Evolutionary conservation across 2,888 invertebrate genomes (phyloP).

Genomic region (Acrocyrtus sp.): DNA sequence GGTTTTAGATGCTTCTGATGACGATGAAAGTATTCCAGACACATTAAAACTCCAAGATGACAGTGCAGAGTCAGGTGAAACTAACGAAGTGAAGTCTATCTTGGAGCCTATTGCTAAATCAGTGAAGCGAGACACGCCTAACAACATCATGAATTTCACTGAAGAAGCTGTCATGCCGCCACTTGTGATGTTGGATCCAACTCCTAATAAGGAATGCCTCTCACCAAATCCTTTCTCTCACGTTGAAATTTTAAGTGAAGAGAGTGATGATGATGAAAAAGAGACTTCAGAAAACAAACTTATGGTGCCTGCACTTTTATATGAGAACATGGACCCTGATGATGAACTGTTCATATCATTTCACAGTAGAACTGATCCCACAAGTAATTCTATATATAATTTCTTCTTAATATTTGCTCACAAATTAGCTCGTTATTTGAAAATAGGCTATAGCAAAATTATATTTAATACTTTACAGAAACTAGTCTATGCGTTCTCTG

Average conservation of each 20-base stretch:
- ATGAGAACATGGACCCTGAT: slow-evolving; percentile 53
- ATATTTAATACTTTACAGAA: slow-evolving; percentile 40
- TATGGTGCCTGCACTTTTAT: not conserved
- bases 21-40: not conserved
- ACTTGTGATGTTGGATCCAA: slow-evolving; percentile 16
- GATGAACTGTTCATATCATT: slow-evolving; percentile 59
- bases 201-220: not conserved
- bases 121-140: not conserved
- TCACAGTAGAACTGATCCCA: slow-evolving; percentile 39
- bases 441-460: not conserved
- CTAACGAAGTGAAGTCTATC: not conserved
- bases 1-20: not conserved
- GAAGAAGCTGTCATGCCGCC: slow-evolving; percentile 31
- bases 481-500: slow-evolving; percentile 60
- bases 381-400: slow-evolving; percentile 28
- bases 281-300: not conserved
- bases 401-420: not conserved
- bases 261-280: slow-evolving; percentile 16
- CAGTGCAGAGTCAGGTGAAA: no score
- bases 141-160: slow-evolving; percentile 10
- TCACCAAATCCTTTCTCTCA: not conserved
- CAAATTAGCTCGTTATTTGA: not conserved
- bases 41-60: no score
- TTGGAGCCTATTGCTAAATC: not conserved
- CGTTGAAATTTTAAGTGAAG: slow-evolving; percentile 14